These are phyloP conservation scores for Maccullochella peelii DNA, from an alignment of 2,113 vertebrate genomes.

Conservation along the genomic window DNA sequence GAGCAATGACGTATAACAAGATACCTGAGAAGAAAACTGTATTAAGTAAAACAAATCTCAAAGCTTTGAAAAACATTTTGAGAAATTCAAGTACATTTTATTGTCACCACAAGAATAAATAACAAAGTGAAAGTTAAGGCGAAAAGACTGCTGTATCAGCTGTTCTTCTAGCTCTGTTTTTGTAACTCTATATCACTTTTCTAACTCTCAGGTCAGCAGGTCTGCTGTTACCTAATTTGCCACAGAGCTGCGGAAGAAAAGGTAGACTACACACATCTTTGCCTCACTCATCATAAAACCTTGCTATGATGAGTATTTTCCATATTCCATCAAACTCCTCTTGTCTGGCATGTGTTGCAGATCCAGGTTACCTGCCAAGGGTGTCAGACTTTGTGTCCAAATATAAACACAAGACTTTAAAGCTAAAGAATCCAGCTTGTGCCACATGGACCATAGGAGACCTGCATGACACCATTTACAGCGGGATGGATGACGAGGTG, in stretches of 20 bases:
- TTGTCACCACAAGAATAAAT: too few species aligned
- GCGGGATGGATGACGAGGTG: fast-evolving
- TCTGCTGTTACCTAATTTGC: fast-evolving
- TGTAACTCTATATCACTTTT: not conserved
- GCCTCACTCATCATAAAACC: not conserved
- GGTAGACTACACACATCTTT: not conserved
- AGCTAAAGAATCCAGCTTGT: not conserved
- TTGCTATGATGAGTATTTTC: not conserved
- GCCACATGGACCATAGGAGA: not conserved
- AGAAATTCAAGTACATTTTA: too few species aligned
- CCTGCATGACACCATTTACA: conserved; percentile 50
- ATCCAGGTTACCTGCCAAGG: fast-evolving
- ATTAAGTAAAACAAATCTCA: too few species aligned
- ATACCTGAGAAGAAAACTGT: not conserved
- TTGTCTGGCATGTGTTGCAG: conserved; percentile 13
- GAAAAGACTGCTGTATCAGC: not conserved
- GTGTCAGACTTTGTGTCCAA: not conserved
- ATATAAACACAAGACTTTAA: fast-evolving
- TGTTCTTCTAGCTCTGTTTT: not conserved
- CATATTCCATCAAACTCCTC: not conserved
- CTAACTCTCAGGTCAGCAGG: not conserved
- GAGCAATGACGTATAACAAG: not conserved
- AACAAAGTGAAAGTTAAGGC: too few species aligned
- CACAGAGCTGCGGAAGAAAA: not conserved
- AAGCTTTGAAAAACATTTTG: too few species aligned